Percentiles rank a stretch among this genome's conserved stretches.
Evolutionary conservation across 2,113 vertebrate species (phyloP).

Genomic region (Ageneiosus marmoratus): DNA sequence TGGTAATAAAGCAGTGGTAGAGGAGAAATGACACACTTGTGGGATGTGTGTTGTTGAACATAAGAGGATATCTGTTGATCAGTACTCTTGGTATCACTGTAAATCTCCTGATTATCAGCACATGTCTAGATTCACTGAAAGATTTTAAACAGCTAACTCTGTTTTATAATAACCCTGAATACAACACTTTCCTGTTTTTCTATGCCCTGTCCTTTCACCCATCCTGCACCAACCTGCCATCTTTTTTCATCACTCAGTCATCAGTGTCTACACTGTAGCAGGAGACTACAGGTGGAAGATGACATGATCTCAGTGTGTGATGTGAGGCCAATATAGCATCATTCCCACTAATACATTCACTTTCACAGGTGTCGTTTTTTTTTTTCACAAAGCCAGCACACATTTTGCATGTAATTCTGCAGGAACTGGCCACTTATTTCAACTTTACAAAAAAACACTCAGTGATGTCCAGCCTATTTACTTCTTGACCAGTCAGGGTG

Average conservation of each 20-base stretch:
- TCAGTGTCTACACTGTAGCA: neutral
- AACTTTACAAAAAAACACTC: neutral
- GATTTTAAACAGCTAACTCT: conserved; percentile 23
- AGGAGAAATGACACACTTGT: no score
- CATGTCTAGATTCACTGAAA: neutral
- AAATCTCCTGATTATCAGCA: conserved; percentile 1
- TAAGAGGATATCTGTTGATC: neutral
- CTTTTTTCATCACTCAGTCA: conserved; percentile 27
- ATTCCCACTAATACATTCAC: neutral
- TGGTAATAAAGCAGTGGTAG: neutral
- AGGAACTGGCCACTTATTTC: neutral
- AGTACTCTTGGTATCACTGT: neutral
- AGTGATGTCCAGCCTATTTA: neutral
- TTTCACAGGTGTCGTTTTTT: neutral
- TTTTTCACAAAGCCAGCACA: no score
- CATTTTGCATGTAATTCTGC: neutral
- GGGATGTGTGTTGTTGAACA: neutral
- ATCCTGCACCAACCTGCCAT: conserved; percentile 24
- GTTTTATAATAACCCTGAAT: conserved; percentile 36
- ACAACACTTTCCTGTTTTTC: neutral
- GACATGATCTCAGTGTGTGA: neutral
- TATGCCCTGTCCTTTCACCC: conserved; percentile 21
- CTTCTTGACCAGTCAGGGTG: neutral
- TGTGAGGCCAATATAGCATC: neutral
- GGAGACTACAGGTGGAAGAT: neutral